Percentiles rank a stretch among this genome's conserved stretches.
phyloP scores from a whole-genome alignment of 2,113 vertebrate genomes.

The Rhodinocichla rosea region DNA sequence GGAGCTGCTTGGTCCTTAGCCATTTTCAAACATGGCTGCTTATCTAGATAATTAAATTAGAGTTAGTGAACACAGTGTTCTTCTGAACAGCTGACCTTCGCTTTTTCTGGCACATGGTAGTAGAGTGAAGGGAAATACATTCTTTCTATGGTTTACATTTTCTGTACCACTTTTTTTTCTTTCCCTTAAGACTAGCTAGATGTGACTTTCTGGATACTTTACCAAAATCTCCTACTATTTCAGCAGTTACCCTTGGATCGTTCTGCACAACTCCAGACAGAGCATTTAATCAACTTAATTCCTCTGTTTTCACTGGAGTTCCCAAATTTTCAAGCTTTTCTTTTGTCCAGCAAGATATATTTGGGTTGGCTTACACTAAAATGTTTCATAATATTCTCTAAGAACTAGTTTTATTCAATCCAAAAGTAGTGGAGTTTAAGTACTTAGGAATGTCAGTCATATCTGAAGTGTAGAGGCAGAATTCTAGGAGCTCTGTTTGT shows the following conservation, averaged over 20 bases:
- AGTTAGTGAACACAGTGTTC: background rate
- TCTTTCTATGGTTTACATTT: background rate
- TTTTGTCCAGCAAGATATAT: background rate
- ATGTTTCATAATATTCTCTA: background rate
- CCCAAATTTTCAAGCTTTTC: background rate
- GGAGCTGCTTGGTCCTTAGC: constrained; percentile 36
- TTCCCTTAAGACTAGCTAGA: background rate
- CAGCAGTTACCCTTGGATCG: background rate
- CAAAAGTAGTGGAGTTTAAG: background rate
- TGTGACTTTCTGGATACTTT: background rate
- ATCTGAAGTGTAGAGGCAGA: background rate
- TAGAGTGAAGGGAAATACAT: background rate
- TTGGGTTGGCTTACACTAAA: background rate
- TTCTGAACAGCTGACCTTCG: background rate
- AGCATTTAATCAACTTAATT: background rate
- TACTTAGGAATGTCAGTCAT: background rate
- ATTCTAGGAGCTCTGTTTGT: background rate
- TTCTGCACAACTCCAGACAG: background rate
- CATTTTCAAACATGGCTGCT: constrained; percentile 37
- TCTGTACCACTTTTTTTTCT: background rate
- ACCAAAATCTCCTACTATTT: background rate
- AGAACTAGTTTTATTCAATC: background rate
- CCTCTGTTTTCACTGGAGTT: background rate
- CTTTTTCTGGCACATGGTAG: background rate
- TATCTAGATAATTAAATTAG: constrained; percentile 45